Evolutionary conservation across 2,888 invertebrate genomes (phyloP).

Genomic region (Nymphalis polychloros): DNA sequence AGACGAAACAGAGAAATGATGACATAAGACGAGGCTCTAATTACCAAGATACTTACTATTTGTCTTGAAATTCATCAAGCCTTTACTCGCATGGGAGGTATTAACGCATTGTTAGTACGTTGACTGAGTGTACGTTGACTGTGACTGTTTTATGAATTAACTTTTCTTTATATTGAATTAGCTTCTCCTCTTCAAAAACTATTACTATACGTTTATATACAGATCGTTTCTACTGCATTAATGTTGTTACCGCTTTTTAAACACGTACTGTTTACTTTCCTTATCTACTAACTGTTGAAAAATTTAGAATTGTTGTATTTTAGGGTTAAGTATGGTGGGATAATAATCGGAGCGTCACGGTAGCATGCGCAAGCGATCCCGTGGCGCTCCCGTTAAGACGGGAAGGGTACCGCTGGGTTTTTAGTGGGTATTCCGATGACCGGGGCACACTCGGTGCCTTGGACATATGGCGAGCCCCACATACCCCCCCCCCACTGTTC

Average conservation of each 20-base stretch:
- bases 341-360: no score
- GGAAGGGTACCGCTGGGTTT: no score
- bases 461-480: no score
- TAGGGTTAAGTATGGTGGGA: no score
- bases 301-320: no score
- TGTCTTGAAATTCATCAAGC: constrained; percentile 39
- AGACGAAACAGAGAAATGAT: constrained; percentile 47
- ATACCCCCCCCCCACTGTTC: no score
- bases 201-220: constrained; percentile 22
- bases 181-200: constrained; percentile 16
- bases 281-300: no score
- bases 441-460: no score
- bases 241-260: background rate
- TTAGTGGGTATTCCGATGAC: no score
- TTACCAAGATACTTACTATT: constrained; percentile 48
- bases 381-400: no score
- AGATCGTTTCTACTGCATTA: background rate
- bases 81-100: constrained; percentile 41
- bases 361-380: no score
- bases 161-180: constrained; percentile 30
- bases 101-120: constrained; percentile 33
- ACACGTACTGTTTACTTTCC: no score
- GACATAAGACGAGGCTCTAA: constrained; percentile 47
- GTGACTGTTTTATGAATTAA: constrained; percentile 24
- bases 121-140: constrained; percentile 14